Conservation (phyloP, 2,888 invertebrate species). For the Diabrotica balteata region DNA sequence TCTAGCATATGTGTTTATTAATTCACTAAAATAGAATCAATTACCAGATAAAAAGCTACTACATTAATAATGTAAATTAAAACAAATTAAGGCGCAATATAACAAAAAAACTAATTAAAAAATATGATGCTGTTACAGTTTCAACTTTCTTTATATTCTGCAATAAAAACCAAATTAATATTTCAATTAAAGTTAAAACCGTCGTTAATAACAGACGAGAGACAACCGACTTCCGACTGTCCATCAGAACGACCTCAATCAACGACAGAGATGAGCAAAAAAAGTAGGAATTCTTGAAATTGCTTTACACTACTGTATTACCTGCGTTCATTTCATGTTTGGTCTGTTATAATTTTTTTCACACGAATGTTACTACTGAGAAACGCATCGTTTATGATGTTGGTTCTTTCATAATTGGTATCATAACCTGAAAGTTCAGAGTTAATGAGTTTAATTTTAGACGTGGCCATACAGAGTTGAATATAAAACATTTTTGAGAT, state of each 20-base stretch:
- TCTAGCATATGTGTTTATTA: too few relatives aligned
- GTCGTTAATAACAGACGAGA: slow-evolving; percentile 2
- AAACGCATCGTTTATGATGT: too few relatives aligned
- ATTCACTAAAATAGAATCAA: too few relatives aligned
- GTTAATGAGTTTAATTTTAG: not conserved
- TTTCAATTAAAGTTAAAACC: slow-evolving; percentile 5
- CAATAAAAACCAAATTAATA: not conserved
- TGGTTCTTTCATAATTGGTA: not conserved
- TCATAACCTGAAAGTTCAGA: slow-evolving; percentile 4
- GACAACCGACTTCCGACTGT: slow-evolving; percentile 5
- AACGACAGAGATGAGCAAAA: not conserved
- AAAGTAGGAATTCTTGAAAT: slow-evolving; percentile 3
- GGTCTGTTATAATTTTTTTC: slow-evolving; percentile 1
- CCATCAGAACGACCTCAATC: slow-evolving; percentile 10
- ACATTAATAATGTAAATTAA: too few relatives aligned
- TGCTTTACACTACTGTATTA: not conserved
- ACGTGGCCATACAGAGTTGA: not conserved
- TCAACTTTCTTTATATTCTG: not conserved
- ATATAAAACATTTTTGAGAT: too few relatives aligned
- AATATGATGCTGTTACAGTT: not conserved
- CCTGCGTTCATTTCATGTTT: not conserved
- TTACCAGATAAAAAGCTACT: too few relatives aligned
- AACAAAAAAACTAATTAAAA: too few relatives aligned
- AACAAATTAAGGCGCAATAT: too few relatives aligned
- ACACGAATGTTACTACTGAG: not conserved